Percentiles rank a stretch among this genome's conserved stretches.
Evolutionary conservation across 2,113 vertebrate species (phyloP).

Genomic region (Aptenodytes patagonicus): DNA sequence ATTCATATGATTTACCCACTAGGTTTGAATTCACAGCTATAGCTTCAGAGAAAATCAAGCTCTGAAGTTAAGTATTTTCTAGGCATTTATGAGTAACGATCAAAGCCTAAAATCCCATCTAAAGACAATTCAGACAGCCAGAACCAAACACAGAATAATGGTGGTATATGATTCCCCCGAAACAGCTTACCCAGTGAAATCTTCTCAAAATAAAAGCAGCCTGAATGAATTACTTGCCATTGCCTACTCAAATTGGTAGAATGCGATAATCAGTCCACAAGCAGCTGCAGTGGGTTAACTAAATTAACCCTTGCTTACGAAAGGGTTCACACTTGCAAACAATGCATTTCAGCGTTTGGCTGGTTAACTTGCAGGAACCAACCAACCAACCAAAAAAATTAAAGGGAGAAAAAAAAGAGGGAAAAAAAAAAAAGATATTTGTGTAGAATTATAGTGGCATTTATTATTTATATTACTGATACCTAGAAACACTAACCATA

Average conservation of each 20-base stretch:
- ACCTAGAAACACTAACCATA: background rate
- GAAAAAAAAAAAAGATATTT: too few relatives aligned
- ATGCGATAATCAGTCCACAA: background rate
- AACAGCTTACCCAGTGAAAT: background rate
- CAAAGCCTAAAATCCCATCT: background rate
- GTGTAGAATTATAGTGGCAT: rapidly evolving
- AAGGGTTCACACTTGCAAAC: background rate
- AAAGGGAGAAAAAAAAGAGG: rapidly evolving
- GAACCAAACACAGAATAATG: background rate
- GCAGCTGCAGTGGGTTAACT: background rate
- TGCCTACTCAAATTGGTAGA: background rate
- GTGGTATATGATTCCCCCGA: background rate
- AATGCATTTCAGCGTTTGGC: background rate
- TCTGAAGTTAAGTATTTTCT: background rate
- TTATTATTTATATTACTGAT: background rate
- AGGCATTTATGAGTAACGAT: background rate
- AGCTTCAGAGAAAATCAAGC: background rate
- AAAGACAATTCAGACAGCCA: background rate
- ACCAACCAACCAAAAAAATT: rapidly evolving
- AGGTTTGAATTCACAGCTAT: background rate
- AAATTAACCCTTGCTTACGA: background rate
- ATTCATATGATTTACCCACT: background rate
- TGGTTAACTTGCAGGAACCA: background rate
- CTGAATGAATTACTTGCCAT: background rate
- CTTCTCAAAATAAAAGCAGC: background rate